Conservation (phyloP, 2,888 invertebrate species). For the Junonia oenone region DNA sequence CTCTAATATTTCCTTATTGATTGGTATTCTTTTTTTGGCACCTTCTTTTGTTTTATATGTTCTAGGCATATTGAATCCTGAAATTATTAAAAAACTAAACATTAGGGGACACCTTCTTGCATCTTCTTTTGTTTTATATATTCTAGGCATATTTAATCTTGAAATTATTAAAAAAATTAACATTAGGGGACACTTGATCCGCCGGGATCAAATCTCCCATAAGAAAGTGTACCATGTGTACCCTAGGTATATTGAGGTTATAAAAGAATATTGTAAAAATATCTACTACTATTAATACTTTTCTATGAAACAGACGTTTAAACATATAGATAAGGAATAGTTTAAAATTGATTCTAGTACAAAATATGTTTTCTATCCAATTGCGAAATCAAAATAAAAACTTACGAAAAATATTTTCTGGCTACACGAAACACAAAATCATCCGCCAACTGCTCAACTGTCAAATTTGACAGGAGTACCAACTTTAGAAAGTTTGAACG, state of each 20-base stretch:
- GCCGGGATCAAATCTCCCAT: conserved; percentile 24
- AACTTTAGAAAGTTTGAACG: neutral
- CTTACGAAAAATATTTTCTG: conserved; percentile 19
- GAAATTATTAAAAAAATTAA: conserved; percentile 16
- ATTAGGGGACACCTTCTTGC: conserved; percentile 21
- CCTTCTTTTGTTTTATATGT: conserved; percentile 24
- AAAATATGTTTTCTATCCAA: too few relatives aligned
- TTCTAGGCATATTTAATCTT: conserved; percentile 17
- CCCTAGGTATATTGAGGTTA: conserved; percentile 20
- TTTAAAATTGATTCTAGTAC: too few relatives aligned
- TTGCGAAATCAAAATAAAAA: conserved; percentile 24
- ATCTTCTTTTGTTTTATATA: conserved; percentile 25
- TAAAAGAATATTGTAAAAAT: conserved; percentile 2
- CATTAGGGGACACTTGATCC: conserved; percentile 21
- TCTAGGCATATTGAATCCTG: conserved; percentile 19
- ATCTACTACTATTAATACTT: neutral
- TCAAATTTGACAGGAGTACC: neutral
- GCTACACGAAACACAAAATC: conserved; percentile 16
- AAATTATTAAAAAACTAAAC: conserved; percentile 14
- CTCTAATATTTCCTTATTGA: neutral
- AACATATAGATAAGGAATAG: too few relatives aligned
- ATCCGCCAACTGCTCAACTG: conserved; percentile 8
- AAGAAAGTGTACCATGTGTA: conserved; percentile 15
- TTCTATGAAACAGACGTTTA: neutral
- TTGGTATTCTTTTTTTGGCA: conserved; percentile 24